Percentiles rank a stretch among this genome's conserved stretches.
These are phyloP conservation scores for Forbesichthys papilliferus DNA, from an alignment of 2,113 vertebrate genomes.

Conservation along the genomic window DNA sequence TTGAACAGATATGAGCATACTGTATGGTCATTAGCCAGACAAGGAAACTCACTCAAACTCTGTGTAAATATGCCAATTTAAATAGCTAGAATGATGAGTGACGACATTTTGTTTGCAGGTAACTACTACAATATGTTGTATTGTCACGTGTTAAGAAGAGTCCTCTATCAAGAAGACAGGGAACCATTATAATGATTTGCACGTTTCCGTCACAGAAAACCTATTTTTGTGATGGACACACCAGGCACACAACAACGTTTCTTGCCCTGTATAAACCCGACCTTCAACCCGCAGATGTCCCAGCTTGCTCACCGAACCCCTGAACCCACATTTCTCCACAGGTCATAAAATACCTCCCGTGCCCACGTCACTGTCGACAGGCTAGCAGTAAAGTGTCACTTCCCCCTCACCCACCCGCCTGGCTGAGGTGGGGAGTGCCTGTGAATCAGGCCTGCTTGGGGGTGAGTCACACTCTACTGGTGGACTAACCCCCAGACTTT, in stretches of 20 bases:
- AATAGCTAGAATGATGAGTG: too few relatives aligned
- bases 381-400: conserved; percentile 7
- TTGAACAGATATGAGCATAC: too few relatives aligned
- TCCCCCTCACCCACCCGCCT: not conserved
- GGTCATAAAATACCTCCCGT: conserved; percentile 18
- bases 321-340: not conserved
- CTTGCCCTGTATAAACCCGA: not conserved
- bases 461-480: conserved; percentile 7
- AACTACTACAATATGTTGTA: too few relatives aligned
- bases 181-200: not conserved
- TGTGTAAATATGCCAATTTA: too few relatives aligned
- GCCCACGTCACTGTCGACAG: not conserved
- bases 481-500: conserved; percentile 35
- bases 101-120: too few relatives aligned
- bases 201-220: not conserved
- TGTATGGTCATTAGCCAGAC: too few relatives aligned
- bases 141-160: too few relatives aligned
- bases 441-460: conserved; percentile 21
- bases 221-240: not conserved
- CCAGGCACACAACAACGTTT: not conserved
- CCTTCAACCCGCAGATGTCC: not conserved
- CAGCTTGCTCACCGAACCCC: not conserved
- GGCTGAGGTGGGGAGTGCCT: not conserved
- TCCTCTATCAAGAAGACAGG: not conserved
- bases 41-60: too few relatives aligned